phyloP scores from a whole-genome alignment of 2,797 vertebrate species.

The Selene dorsalis region DNA sequence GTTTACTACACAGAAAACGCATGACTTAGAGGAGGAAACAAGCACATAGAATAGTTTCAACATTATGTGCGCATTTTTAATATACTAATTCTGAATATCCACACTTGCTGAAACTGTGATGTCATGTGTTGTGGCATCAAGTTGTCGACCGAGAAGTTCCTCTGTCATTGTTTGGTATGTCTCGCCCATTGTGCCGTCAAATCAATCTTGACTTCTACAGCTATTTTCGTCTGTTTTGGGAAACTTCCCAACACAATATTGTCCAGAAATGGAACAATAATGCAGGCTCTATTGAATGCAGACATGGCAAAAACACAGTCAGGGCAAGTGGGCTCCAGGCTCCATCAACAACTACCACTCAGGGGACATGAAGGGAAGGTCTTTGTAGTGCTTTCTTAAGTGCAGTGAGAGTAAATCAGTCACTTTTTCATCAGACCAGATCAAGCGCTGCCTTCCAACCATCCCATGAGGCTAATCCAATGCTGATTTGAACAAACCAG shows the following conservation, averaged over 20 bases:
- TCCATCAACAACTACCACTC: conserved; percentile 67
- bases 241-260: conserved; percentile 51
- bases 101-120: background rate
- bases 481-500: conserved; percentile 36
- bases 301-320: conserved; percentile 24
- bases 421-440: conserved; percentile 48
- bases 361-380: conserved; percentile 29
- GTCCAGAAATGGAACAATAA: conserved; percentile 58
- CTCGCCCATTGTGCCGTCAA: conserved; percentile 48
- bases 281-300: conserved; percentile 49
- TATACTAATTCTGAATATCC: background rate
- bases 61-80: background rate
- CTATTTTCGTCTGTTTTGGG: conserved; percentile 60
- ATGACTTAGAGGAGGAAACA: conserved; percentile 16
- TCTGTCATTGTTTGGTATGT: conserved; percentile 45
- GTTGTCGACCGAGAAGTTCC: conserved; percentile 29
- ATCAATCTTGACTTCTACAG: conserved; percentile 33
- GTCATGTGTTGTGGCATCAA: conserved; percentile 24
- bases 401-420: conserved; percentile 34
- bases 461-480: conserved; percentile 29
- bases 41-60: background rate
- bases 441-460: conserved; percentile 49
- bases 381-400: conserved; percentile 49
- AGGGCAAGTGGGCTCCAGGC: conserved; percentile 58
- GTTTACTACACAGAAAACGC: conserved; percentile 6